Base-by-base conservation (phyloP, 2,113 vertebrate species). In the Meleagris gallopavo region DNA sequence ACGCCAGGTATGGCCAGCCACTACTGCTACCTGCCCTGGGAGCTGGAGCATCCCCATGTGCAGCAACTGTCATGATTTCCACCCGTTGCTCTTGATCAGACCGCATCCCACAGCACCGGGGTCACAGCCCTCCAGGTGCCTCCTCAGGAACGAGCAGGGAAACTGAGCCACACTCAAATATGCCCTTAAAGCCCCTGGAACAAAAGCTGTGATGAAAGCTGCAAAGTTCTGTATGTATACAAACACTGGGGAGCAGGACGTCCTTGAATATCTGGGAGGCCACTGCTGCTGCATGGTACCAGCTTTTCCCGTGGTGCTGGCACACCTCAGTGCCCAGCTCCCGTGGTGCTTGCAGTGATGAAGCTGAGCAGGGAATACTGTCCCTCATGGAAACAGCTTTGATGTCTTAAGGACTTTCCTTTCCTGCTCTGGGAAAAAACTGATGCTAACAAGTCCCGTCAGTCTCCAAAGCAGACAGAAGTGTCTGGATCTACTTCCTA, bases 211-310 rank as follows among this genome's bases (percentile, higher is more conserved):
- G 34, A 2, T 3, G 32, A 10, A 12, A 29, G 14, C 8, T 29
- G 3, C 11, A 2, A 6, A 6, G 11, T 38, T 36, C 70, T 50
- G 48, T 50, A 36, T 0, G 1, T 34, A 13, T 5, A 6, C 13
- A 11, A 17, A 7, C 1, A 8, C 8, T 9, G 46, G 21, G 22
- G 32, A 71, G 9, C 24, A 6, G 38, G 43, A 9, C 60, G 2
- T 19, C 25, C 80, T 34, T 29, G 8, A 29, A 14, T 5, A 4
- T 5, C 24, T 46, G 1, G 12, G n/a, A 6, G 38, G n/a, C 40
- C 10, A 32, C 40, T 1, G 1, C 48, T n/a, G n/a, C 8, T 21
- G 0, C 3, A 6, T 7, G 2, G 40, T 15, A 11, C 52, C 58
- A 3, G 7, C 20, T 48, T 30, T 6, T 25, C 27, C 58, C 34